Percentiles rank a stretch among this genome's conserved stretches.
These are phyloP conservation scores for Entomobrya multifasciata DNA, from an alignment of 2,888 invertebrate species.

Conservation along the genomic window DNA sequence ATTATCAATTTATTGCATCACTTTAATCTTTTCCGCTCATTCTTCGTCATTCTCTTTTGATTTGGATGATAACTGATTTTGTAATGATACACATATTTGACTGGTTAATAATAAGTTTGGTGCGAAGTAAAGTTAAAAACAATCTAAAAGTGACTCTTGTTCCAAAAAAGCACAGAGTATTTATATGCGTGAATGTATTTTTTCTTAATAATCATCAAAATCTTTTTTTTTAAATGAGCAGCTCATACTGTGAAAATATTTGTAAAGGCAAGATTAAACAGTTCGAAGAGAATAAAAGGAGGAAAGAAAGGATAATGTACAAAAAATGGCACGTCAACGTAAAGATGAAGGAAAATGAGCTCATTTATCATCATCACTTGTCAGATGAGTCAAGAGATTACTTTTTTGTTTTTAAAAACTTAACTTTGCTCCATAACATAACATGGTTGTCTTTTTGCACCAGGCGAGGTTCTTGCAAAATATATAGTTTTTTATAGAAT, in stretches of 20 bases:
- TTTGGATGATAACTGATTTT: slow-evolving; percentile 2
- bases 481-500: not conserved
- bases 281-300: not conserved
- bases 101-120: slow-evolving; percentile 4
- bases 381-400: slow-evolving; percentile 68
- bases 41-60: slow-evolving; percentile 24
- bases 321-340: slow-evolving; percentile 47
- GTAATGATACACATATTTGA: slow-evolving; percentile 20
- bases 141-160: too few relatives aligned
- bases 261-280: not conserved
- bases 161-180: too few relatives aligned
- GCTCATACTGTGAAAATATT: not conserved
- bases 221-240: too few relatives aligned
- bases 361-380: slow-evolving; percentile 69
- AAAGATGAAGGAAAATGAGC: slow-evolving; percentile 54
- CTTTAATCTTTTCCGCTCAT: slow-evolving; percentile 17
- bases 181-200: too few relatives aligned
- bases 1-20: slow-evolving; percentile 25
- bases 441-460: not conserved
- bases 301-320: slow-evolving; percentile 45
- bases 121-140: too few relatives aligned
- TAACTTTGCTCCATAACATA: slow-evolving; percentile 20
- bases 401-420: slow-evolving; percentile 45
- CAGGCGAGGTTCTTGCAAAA: not conserved
- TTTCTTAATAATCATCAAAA: too few relatives aligned